A percentile compares a stretch with the other conserved stretches of the same genome.
phyloP scores from a whole-genome alignment of 2,113 vertebrate species.

The Kobus ellipsiprymnus region DNA sequence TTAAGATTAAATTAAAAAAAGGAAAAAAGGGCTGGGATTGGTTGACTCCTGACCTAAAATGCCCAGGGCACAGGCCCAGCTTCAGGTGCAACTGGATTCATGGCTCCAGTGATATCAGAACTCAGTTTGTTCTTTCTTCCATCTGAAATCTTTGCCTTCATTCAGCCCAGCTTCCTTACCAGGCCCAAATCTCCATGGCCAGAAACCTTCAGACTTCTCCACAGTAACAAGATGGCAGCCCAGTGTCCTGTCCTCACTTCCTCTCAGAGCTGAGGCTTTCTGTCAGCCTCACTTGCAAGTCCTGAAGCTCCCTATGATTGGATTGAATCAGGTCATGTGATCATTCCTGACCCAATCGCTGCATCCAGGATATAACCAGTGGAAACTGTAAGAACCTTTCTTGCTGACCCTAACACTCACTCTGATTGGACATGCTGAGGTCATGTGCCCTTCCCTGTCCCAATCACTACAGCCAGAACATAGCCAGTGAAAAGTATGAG shows the following conservation, averaged over 20 bases:
- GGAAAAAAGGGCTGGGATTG: background rate
- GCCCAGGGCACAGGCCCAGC: background rate
- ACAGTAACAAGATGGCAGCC: background rate
- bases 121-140: background rate
- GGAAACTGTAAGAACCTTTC: background rate
- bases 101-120: background rate
- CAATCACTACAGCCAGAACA: background rate
- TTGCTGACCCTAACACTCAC: background rate
- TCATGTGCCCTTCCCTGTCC: background rate
- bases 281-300: background rate
- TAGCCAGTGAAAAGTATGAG: background rate
- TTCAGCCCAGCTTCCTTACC: background rate
- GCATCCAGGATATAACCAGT: background rate
- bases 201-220: background rate
- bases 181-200: background rate
- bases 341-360: background rate
- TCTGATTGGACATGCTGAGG: background rate
- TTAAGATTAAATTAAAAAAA: background rate
- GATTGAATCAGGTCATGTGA: background rate
- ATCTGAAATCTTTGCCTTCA: background rate
- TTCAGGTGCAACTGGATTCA: background rate
- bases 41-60: background rate
- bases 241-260: background rate
- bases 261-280: background rate
- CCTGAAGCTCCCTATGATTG: background rate